These are phyloP conservation scores for Pantala flavescens DNA, from an alignment of 1,140 invertebrate species.

Conservation along the genomic window DNA sequence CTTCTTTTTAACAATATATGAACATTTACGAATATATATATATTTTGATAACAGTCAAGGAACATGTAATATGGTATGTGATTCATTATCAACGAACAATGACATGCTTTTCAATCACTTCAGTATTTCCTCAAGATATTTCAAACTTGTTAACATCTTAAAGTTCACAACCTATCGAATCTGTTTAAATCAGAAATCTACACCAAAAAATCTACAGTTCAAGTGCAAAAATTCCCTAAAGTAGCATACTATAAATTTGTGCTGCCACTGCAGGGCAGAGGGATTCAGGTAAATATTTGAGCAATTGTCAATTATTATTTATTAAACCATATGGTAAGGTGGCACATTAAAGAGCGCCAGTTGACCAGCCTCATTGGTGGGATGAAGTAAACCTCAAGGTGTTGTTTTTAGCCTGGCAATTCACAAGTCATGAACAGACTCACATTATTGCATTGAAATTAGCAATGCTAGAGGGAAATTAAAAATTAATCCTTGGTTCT, in stretches of 20 bases:
- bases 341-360: not conserved
- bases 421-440: too few species aligned
- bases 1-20: not conserved
- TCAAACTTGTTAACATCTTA: not conserved
- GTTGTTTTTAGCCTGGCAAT: too few species aligned
- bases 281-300: not conserved
- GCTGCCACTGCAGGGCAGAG: not conserved
- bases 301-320: conserved; percentile 5
- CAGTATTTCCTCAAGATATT: not conserved
- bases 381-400: too few species aligned
- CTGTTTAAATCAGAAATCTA: not conserved
- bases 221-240: not conserved
- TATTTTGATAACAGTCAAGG: conserved; percentile 10
- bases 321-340: not conserved
- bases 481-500: not conserved
- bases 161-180: not conserved
- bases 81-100: not conserved
- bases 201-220: not conserved
- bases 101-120: not conserved
- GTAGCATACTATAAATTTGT: not conserved
- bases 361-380: too few species aligned
- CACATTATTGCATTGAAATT: not conserved
- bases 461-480: too few species aligned
- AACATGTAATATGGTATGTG: conserved; percentile 10
- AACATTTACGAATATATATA: conserved; percentile 11